Percentiles rank a stretch among this genome's conserved stretches.
Conservation (phyloP, 1,140 invertebrate genomes). For the Drosophila punjabiensis region DNA sequence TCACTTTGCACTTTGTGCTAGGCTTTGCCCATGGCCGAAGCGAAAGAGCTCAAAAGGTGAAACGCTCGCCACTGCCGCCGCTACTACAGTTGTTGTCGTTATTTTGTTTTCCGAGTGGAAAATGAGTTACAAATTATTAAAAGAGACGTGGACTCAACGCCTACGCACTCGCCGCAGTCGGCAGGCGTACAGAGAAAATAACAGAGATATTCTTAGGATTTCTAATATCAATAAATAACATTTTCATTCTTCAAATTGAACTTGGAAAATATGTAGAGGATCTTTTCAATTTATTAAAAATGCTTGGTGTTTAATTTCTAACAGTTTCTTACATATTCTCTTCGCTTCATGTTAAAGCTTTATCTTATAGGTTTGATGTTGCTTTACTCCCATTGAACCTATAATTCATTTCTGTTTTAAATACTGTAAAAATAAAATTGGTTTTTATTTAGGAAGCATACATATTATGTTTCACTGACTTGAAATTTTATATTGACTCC, state of each 20-base stretch:
- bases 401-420: no score
- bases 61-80: conserved; percentile 32
- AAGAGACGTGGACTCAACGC: conserved; percentile 54
- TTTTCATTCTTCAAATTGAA: not conserved
- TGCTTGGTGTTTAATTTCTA: no score
- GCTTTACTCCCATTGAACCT: no score
- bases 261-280: not conserved
- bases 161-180: conserved; percentile 37
- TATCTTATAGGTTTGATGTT: no score
- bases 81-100: conserved; percentile 41
- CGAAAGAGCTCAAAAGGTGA: conserved; percentile 64
- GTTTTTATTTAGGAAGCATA: no score
- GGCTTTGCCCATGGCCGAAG: conserved; percentile 46
- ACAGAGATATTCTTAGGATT: not conserved
- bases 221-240: not conserved
- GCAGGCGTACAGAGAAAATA: conserved; percentile 18
- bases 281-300: not conserved
- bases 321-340: no score
- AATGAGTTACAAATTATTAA: conserved; percentile 82
- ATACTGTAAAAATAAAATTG: no score
- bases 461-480: no score
- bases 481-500: no score
- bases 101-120: conserved; percentile 70
- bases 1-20: conserved; percentile 69
- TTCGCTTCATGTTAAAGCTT: no score